Evolutionary conservation across 2,113 vertebrate species (phyloP).

Genomic region (Dasyornis broadbenti): DNA sequence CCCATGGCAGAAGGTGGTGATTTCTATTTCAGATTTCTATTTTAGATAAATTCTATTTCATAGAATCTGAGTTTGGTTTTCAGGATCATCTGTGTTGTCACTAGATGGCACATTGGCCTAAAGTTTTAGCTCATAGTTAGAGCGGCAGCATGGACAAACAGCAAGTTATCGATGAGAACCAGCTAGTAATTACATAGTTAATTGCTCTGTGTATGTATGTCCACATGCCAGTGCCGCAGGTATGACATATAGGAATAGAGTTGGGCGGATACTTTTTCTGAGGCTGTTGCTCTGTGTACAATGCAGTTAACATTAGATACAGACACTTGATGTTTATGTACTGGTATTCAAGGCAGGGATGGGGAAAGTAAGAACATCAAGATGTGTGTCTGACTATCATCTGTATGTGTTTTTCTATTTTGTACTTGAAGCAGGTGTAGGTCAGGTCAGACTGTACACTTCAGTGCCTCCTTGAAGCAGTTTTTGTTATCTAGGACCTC

Average conservation of each 20-base stretch:
- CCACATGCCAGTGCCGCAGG: fast-evolving
- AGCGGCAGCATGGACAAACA: background rate
- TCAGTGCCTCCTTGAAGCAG: background rate
- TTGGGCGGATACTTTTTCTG: background rate
- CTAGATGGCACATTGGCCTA: conserved; percentile 59
- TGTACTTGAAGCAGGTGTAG: background rate
- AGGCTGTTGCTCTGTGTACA: background rate
- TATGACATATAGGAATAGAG: background rate
- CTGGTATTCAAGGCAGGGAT: background rate
- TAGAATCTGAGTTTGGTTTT: background rate
- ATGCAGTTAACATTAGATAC: background rate
- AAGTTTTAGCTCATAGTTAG: background rate
- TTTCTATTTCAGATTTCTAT: background rate
- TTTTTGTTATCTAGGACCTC: background rate
- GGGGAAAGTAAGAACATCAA: background rate
- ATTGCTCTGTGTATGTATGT: background rate
- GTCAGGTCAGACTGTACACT: background rate
- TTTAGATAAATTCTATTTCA: background rate
- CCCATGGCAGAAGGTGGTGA: background rate
- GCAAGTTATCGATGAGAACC: background rate
- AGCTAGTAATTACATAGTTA: background rate
- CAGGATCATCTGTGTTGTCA: background rate
- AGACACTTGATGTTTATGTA: background rate
- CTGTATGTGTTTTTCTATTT: background rate
- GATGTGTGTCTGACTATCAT: background rate